Base-by-base conservation (phyloP, 2,113 vertebrate genomes). In the Ammodramus savannarum region DNA sequence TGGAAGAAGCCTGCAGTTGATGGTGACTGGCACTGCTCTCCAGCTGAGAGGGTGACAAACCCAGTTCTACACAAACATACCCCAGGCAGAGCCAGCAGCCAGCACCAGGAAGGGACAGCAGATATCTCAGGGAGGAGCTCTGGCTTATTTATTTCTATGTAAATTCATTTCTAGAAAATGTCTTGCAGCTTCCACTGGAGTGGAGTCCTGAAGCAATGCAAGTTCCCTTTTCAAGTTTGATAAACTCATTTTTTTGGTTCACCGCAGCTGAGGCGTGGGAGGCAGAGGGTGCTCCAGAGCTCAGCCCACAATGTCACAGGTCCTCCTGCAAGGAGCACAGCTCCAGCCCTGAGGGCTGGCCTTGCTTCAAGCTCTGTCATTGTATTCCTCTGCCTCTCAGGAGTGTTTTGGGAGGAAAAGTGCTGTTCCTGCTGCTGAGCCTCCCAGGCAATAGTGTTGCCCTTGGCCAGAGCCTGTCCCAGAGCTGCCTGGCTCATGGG, bases 241-340 rank as follows among this genome's bases (percentile, higher is more conserved):
- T 77, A 52, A 88, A 76, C 13, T 32, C 4, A 16, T 22, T 92
- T 49, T 78, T 54, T 79, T 21, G 0, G 71, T 79, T 89, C 63
- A 34, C 31, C 0, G 2, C 87, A 84, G 67, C 54, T 4, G 49
- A 76, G 3, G 59, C 0, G 4, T 58, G 74, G 82, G 88, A 85
- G 74, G 69, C 3, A 4, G 49, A 67, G 85, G 73, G 41, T 52
- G 68, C 46, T 58, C 48, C 13, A 1, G 17, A 65, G 73, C 39
- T 57, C 84, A 65, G 59, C 68, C 63, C 1, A 0, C 3, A 0
- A 3, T 38, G 39, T 57, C 36, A 4, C 49, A 21, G 65, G 15
- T 41, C 36, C 29, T 55, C 16, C 71, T 68, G 87, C 63, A 84
- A 75, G 76, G 89, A 89, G 57, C 74, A 19, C 22, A 29, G 52